Evolutionary conservation across 2,797 vertebrate genomes (phyloP).

Genomic region (Aselliscus stoliczkanus): DNA sequence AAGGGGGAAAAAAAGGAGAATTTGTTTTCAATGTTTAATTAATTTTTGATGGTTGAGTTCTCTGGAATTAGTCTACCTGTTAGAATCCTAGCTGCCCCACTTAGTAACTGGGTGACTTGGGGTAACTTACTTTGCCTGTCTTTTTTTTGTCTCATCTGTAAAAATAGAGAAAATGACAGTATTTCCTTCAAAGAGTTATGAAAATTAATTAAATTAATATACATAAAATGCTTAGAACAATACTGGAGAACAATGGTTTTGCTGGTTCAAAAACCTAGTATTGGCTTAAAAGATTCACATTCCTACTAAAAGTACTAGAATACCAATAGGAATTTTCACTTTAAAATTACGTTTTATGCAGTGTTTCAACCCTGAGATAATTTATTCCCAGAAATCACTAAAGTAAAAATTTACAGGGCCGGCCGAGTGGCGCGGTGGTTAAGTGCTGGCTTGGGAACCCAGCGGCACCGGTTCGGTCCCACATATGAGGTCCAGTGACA

Average conservation of each 20-base stretch:
- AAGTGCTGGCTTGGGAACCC: too few relatives aligned
- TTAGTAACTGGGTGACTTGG: neutral
- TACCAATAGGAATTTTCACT: neutral
- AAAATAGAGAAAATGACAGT: neutral
- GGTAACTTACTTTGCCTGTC: neutral
- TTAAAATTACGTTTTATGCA: neutral
- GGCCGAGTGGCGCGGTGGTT: too few relatives aligned
- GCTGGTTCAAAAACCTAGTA: neutral
- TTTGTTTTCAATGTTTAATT: constrained; percentile 15
- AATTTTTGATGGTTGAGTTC: neutral
- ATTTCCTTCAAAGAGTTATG: neutral
- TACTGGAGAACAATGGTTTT: neutral
- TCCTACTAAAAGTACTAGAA: neutral
- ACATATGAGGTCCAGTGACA: too few relatives aligned
- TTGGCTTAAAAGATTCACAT: neutral
- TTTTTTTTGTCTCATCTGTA: neutral
- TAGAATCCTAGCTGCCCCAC: neutral
- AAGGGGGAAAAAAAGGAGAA: neutral
- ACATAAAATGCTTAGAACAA: neutral
- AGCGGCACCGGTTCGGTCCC: too few relatives aligned
- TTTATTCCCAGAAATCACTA: neutral
- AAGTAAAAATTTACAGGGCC: neutral
- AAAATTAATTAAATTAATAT: neutral
- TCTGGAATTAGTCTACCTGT: neutral
- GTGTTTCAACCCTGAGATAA: neutral